A percentile compares a stretch with the other conserved stretches of the same genome.
phyloP scores from a whole-genome alignment of 2,113 vertebrate species.

The Platanista minor region DNA sequence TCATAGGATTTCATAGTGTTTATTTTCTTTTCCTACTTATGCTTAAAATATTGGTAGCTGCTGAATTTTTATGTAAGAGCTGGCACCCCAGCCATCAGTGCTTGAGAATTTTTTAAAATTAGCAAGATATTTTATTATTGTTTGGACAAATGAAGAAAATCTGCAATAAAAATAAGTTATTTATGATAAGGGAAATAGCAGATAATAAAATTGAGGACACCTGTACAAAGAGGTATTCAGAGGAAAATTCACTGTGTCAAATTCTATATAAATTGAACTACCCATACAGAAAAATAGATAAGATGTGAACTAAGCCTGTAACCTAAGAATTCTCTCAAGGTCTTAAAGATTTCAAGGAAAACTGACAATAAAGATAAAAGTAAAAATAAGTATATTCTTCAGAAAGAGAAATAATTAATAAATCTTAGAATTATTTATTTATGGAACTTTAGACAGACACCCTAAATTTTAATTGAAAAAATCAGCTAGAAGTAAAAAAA shows the following conservation, averaged over 20 bases:
- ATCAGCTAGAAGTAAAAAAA: not conserved
- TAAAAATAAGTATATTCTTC: not conserved
- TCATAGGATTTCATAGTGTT: not conserved
- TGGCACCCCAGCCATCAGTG: fast-evolving
- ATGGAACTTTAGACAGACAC: not conserved
- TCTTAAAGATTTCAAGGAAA: not conserved
- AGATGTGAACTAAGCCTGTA: not conserved
- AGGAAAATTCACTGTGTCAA: not conserved
- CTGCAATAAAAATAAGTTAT: not conserved
- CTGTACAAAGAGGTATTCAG: not conserved
- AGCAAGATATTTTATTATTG: not conserved
- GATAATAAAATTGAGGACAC: not conserved
- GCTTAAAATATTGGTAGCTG: not conserved
- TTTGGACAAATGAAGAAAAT: not conserved
- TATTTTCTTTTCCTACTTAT: not conserved
- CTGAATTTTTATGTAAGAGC: not conserved
- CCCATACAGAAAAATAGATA: not conserved
- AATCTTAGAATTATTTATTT: not conserved
- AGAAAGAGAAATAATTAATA: not conserved
- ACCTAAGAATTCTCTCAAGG: not conserved
- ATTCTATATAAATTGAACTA: not conserved
- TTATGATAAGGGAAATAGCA: not conserved
- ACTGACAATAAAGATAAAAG: not conserved
- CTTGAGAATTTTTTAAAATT: not conserved
- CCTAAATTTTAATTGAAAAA: not conserved